These are phyloP conservation scores for Plutella xylostella DNA, from an alignment of 2,888 invertebrate species.

Conservation along the genomic window DNA sequence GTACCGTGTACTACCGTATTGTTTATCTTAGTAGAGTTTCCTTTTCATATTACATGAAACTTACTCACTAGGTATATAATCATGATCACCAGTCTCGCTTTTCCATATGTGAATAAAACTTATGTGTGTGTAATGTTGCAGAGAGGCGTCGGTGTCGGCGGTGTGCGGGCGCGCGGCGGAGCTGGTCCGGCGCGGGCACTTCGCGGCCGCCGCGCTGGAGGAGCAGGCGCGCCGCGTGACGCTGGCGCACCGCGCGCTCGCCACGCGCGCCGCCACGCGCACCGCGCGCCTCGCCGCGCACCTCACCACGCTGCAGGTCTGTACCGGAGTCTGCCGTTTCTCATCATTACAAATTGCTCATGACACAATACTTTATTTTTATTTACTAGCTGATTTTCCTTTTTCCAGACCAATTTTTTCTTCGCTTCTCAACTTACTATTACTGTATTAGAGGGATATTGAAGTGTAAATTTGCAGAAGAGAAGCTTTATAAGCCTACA, in stretches of 20 bases:
- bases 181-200: slow-evolving; percentile 88
- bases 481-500: too few relatives aligned
- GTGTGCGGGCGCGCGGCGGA: slow-evolving; percentile 80
- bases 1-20: too few relatives aligned
- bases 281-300: slow-evolving; percentile 82
- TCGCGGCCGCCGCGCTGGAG: slow-evolving; percentile 82
- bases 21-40: too few relatives aligned
- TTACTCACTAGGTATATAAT: too few relatives aligned
- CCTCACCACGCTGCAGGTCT: slow-evolving; percentile 83
- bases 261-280: slow-evolving; percentile 79
- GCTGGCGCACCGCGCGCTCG: slow-evolving; percentile 75
- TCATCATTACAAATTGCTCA: background rate
- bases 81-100: too few relatives aligned
- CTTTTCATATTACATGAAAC: too few relatives aligned
- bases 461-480: too few relatives aligned
- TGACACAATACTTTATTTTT: background rate
- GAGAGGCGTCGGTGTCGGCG: slow-evolving; percentile 85
- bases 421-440: too few relatives aligned
- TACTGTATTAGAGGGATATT: too few relatives aligned
- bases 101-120: too few relatives aligned
- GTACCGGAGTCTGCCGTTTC: background rate
- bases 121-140: slow-evolving; percentile 21
- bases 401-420: too few relatives aligned
- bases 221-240: slow-evolving; percentile 75
- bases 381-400: background rate